phyloP scores from a whole-genome alignment of 2,797 vertebrate genomes.

The Helicolenus hilgendorfi region DNA sequence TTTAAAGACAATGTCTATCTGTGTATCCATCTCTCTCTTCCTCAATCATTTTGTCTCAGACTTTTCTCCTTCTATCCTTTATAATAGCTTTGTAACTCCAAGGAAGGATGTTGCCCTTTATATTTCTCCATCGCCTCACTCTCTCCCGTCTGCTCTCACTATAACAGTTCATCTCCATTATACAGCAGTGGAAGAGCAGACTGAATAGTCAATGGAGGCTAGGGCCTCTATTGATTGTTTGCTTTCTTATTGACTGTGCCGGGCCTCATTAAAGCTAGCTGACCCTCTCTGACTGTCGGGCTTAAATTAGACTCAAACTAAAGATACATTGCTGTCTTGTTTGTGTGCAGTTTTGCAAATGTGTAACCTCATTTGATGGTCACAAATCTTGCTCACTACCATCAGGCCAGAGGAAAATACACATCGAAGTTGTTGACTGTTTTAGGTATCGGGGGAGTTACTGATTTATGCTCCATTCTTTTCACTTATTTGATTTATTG shows the following conservation, averaged over 20 bases:
- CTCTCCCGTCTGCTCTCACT: background rate
- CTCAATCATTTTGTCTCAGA: background rate
- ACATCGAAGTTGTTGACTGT: background rate
- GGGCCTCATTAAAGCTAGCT: conserved; percentile 29
- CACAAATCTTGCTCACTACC: background rate
- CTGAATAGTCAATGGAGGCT: conserved; percentile 30
- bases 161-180: background rate
- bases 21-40: conserved; percentile 6
- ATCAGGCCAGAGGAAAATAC: background rate
- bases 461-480: background rate
- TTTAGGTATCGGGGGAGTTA: background rate
- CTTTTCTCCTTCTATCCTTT: background rate
- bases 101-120: background rate
- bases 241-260: conserved; percentile 33
- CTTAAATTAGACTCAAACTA: conserved; percentile 19
- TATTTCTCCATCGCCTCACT: background rate
- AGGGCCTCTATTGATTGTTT: conserved; percentile 29
- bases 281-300: background rate
- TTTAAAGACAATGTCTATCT: background rate
- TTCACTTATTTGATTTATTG: background rate
- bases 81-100: background rate
- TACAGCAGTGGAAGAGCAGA: background rate
- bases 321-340: conserved; percentile 2
- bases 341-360: background rate
- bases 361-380: background rate